Percentiles rank a stretch among this genome's conserved stretches.
phyloP scores from a whole-genome alignment of 1,140 invertebrate genomes.

The Subanguina moxae region DNA sequence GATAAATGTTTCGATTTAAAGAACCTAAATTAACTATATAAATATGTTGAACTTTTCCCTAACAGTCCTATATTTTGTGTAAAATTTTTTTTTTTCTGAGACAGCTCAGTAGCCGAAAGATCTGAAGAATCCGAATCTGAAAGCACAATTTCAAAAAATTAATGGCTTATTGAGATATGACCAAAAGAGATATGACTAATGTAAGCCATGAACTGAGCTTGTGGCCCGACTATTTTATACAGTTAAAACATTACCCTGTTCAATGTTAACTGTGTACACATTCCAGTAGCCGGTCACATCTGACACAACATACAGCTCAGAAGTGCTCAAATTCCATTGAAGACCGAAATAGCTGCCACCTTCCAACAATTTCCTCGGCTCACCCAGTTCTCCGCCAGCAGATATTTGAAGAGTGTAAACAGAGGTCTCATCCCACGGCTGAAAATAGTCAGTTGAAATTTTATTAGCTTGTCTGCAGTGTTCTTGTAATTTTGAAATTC shows the following conservation, averaged over 20 bases:
- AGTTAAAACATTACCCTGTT: not conserved
- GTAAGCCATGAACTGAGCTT: too few relatives aligned
- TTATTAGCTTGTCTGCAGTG: too few relatives aligned
- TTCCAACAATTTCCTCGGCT: conserved; percentile 7
- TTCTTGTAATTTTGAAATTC: too few relatives aligned
- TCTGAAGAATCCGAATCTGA: too few relatives aligned
- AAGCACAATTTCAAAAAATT: too few relatives aligned
- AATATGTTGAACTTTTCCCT: too few relatives aligned
- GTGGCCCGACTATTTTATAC: too few relatives aligned
- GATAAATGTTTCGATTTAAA: not conserved
- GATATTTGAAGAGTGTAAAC: conserved; percentile 27
- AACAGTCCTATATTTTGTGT: too few relatives aligned
- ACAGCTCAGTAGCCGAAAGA: too few relatives aligned
- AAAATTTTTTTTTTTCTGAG: too few relatives aligned
- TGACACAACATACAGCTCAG: conserved; percentile 25
- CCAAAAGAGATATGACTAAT: too few relatives aligned
- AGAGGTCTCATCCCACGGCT: conserved; percentile 36
- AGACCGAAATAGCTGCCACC: conserved; percentile 17
- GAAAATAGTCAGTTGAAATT: not conserved
- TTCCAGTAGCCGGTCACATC: conserved; percentile 30
- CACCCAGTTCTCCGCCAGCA: not conserved
- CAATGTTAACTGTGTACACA: conserved; percentile 20
- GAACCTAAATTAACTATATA: conserved; percentile 10
- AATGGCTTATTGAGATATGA: too few relatives aligned
- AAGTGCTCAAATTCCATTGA: conserved; percentile 1